Evolutionary conservation across 2,797 vertebrate species (phyloP).

Genomic region (Sebastolobus altivelis): DNA sequence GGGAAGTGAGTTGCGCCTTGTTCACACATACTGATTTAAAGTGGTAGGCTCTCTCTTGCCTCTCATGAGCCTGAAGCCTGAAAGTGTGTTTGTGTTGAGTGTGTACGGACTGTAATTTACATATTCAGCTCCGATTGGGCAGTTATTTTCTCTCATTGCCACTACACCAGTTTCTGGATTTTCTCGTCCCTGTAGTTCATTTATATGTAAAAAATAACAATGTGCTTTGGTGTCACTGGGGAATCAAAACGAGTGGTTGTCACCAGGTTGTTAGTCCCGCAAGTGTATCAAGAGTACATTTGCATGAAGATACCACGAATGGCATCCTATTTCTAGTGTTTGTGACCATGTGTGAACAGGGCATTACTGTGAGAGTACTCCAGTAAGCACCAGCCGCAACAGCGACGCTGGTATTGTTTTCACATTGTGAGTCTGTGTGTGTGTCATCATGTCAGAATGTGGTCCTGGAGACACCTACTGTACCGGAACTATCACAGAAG

Average conservation of each 20-base stretch:
- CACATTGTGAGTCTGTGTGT: neutral
- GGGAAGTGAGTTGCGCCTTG: neutral
- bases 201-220: neutral
- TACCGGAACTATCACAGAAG: neutral
- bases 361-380: too few species aligned
- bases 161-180: neutral
- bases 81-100: conserved; percentile 9
- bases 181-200: neutral
- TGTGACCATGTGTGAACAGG: neutral
- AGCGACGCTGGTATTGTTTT: too few species aligned
- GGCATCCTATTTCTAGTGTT: neutral
- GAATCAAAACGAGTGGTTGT: neutral
- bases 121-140: neutral
- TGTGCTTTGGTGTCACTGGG: neutral
- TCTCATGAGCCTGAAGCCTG: neutral
- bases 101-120: neutral
- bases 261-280: neutral
- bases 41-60: neutral
- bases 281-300: neutral
- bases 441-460: neutral
- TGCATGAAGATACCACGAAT: neutral
- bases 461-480: neutral
- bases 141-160: conserved; percentile 1
- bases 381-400: too few species aligned
- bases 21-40: conserved; percentile 19